These are phyloP conservation scores for Hydroisotoma schaefferi DNA, from an alignment of 2,888 invertebrate species.

Conservation along the genomic window DNA sequence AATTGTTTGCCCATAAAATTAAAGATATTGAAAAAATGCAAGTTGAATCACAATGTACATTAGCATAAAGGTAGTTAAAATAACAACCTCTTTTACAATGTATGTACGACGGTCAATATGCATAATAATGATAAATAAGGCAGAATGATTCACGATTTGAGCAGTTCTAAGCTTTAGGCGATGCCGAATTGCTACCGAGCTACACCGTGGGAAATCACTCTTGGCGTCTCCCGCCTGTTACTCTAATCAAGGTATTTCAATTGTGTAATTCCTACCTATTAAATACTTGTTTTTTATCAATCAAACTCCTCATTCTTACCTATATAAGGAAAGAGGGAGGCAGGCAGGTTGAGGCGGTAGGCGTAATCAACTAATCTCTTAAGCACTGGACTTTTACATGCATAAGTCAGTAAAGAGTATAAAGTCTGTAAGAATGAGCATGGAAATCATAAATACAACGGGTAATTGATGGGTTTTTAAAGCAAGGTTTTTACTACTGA, in stretches of 20 bases:
- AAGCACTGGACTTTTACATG: not conserved
- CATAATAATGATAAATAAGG: constrained; percentile 9
- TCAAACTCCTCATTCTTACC: too few species aligned
- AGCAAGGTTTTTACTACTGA: not conserved
- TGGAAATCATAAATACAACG: too few species aligned
- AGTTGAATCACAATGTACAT: too few species aligned
- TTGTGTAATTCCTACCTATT: constrained; percentile 10
- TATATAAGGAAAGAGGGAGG: too few species aligned
- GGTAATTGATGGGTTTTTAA: not conserved
- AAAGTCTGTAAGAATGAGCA: too few species aligned
- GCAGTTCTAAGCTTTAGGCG: constrained; percentile 3
- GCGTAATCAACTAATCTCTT: too few species aligned
- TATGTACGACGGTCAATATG: constrained; percentile 4
- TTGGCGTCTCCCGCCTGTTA: constrained; percentile 6
- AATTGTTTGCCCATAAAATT: too few species aligned
- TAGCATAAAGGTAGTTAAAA: too few species aligned
- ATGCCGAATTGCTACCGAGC: constrained; percentile 11
- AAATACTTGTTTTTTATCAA: constrained; percentile 3
- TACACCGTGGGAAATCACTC: constrained; percentile 14
- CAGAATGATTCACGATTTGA: constrained; percentile 2
- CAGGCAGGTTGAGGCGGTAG: too few species aligned
- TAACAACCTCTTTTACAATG: not conserved
- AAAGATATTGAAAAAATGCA: too few species aligned
- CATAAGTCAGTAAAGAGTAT: too few species aligned
- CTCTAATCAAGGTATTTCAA: constrained; percentile 11